phyloP scores from a whole-genome alignment of 2,797 vertebrate species.

The Sebastes baramenuke region DNA sequence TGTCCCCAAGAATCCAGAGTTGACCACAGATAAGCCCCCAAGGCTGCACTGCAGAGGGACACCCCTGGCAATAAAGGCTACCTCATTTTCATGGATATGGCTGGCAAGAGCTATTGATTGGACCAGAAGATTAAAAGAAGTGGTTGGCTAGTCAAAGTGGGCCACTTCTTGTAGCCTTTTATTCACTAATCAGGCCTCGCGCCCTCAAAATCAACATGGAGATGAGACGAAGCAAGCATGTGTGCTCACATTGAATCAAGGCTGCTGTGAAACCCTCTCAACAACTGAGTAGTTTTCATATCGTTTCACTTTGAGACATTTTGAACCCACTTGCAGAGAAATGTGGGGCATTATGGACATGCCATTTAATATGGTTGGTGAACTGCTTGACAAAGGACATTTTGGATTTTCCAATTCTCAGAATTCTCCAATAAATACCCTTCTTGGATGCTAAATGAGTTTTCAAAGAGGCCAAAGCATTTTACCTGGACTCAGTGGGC shows the following conservation, averaged over 20 bases:
- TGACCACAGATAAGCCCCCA: constrained; percentile 70
- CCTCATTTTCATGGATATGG: constrained; percentile 59
- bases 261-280: constrained; percentile 8
- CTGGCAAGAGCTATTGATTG: constrained; percentile 53
- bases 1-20: constrained; percentile 74
- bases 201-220: neutral
- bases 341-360: constrained; percentile 15
- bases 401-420: constrained; percentile 16
- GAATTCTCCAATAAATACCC: constrained; percentile 1
- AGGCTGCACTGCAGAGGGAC: constrained; percentile 70
- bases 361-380: neutral
- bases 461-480: neutral
- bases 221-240: neutral
- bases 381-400: constrained; percentile 38
- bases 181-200: neutral
- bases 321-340: constrained; percentile 8
- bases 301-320: constrained; percentile 14
- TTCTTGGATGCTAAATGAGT: constrained; percentile 5
- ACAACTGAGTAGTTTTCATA: neutral
- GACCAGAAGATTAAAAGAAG: constrained; percentile 52
- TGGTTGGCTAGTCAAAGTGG: constrained; percentile 30
- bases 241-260: constrained; percentile 17
- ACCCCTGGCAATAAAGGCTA: constrained; percentile 60
- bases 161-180: constrained; percentile 15
- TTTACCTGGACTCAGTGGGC: constrained; percentile 16